Percentiles rank a stretch among this genome's conserved stretches.
phyloP scores from a whole-genome alignment of 2,888 invertebrate species.

The Arrhopalites spinosus region DNA sequence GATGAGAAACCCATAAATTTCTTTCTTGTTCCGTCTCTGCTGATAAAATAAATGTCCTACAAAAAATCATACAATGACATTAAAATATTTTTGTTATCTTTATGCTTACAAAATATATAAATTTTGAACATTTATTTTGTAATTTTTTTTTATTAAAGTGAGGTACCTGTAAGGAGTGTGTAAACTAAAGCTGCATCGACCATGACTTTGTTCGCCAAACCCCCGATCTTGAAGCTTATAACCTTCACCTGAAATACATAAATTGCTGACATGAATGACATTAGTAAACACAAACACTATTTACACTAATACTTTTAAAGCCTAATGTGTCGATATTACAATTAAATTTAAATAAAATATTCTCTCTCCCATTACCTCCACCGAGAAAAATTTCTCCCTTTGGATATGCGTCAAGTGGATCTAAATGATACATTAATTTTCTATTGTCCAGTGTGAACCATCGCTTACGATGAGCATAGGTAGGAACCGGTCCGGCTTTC shows the following conservation, averaged over 20 bases:
- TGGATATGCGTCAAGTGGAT: slow-evolving; percentile 83
- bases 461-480: slow-evolving; percentile 80
- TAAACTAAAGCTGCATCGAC: slow-evolving; percentile 46
- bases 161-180: slow-evolving; percentile 52
- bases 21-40: slow-evolving; percentile 48
- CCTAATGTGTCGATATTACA: too few species aligned
- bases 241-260: slow-evolving; percentile 40
- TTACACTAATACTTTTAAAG: too few species aligned
- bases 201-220: slow-evolving; percentile 52
- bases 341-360: too few species aligned
- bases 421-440: slow-evolving; percentile 91
- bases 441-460: slow-evolving; percentile 89
- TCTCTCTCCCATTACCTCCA: too few species aligned
- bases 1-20: slow-evolving; percentile 46
- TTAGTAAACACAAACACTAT: too few species aligned
- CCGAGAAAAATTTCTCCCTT: slow-evolving; percentile 90
- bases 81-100: neutral
- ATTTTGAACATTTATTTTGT: neutral
- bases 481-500: slow-evolving; percentile 83
- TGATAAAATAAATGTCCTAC: slow-evolving; percentile 52
- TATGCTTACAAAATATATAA: neutral
- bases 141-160: neutral
- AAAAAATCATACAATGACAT: neutral
- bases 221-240: slow-evolving; percentile 49
- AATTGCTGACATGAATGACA: too few species aligned